phyloP scores from a whole-genome alignment of 2,797 vertebrate species.

The Melanotaenia maccullochi region DNA sequence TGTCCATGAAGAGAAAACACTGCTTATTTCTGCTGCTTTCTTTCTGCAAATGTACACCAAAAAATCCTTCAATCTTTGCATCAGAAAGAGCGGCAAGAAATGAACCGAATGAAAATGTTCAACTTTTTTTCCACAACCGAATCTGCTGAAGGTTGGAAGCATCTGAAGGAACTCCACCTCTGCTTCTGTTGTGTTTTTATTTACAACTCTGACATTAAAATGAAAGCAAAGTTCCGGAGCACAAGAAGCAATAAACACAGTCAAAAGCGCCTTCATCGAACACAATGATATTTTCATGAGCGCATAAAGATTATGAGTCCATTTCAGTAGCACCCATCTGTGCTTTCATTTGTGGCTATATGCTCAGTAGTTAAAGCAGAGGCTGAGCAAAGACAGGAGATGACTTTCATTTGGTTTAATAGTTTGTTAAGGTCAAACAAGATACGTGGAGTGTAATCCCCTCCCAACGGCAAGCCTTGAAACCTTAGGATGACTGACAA shows the following conservation, averaged over 20 bases:
- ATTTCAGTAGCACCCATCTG: conserved; percentile 70
- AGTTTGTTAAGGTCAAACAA: conserved; percentile 76
- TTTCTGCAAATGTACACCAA: background rate
- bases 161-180: background rate
- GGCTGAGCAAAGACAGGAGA: conserved; percentile 53
- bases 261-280: conserved; percentile 81
- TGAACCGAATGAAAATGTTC: no score
- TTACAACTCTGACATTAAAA: conserved; percentile 57
- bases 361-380: conserved; percentile 69
- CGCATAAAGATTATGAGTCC: conserved; percentile 82
- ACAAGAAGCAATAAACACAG: conserved; percentile 78
- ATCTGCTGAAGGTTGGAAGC: background rate
- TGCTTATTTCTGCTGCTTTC: background rate
- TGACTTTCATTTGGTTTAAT: conserved; percentile 77
- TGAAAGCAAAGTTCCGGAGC: conserved; percentile 81
- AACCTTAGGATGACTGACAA: conserved; percentile 37
- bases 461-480: conserved; percentile 9
- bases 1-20: conserved; percentile 17
- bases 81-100: background rate
- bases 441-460: conserved; percentile 31
- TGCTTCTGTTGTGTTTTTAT: background rate
- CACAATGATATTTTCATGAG: conserved; percentile 86
- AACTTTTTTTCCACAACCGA: no score
- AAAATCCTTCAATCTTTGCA: background rate
- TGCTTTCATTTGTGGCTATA: conserved; percentile 69